Percentiles rank a stretch among this genome's conserved stretches.
These are phyloP conservation scores for Timema cristinae DNA, from an alignment of 2,888 invertebrate species.

Conservation along the genomic window DNA sequence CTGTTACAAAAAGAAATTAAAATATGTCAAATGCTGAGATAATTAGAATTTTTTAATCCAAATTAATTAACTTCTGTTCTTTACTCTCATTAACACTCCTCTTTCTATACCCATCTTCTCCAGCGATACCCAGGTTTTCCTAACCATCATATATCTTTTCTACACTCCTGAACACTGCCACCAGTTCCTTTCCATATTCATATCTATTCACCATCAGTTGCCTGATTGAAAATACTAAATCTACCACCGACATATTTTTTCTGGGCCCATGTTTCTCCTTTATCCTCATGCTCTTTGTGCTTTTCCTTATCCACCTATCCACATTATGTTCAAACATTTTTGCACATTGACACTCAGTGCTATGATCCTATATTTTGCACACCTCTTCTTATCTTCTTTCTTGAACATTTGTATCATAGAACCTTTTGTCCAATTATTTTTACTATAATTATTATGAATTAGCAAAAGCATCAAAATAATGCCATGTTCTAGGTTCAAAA, in stretches of 20 bases:
- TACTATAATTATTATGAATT: too few species aligned
- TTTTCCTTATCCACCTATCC: neutral
- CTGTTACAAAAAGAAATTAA: too few species aligned
- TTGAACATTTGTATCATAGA: neutral
- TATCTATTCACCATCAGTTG: neutral
- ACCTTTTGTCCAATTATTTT: neutral
- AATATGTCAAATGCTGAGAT: too few species aligned
- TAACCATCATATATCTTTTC: neutral
- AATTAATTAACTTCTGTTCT: neutral
- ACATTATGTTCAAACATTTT: neutral
- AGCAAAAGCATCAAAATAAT: too few species aligned
- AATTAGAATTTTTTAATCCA: too few species aligned
- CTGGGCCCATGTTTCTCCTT: neutral
- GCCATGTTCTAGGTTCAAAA: too few species aligned
- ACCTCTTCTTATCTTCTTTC: neutral
- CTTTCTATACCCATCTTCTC: neutral
- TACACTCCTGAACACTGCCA: neutral
- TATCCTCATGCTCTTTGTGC: neutral
- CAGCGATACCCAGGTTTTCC: neutral
- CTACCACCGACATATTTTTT: neutral
- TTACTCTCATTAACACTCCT: neutral
- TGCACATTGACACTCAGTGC: neutral
- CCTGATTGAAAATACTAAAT: neutral
- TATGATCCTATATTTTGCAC: neutral
- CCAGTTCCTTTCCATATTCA: constrained; percentile 5